Base-by-base conservation (phyloP, 2,888 invertebrate genomes). In the Marasmarcha lunaedactyla region DNA sequence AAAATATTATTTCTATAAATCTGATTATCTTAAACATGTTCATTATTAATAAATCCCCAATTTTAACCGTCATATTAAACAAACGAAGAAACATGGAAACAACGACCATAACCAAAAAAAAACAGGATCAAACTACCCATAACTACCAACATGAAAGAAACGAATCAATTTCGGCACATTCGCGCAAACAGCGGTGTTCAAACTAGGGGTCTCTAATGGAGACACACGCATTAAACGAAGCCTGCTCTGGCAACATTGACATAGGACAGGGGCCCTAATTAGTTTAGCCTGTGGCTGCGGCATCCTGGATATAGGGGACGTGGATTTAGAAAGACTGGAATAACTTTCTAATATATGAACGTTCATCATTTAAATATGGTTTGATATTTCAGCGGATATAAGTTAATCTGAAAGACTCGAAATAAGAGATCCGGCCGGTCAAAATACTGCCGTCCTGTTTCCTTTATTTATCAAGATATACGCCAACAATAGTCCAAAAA, bases 91-190 rank as follows among this genome's bases (percentile, higher is more conserved):
- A n/a, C n/a, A n/a, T n/a, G n/a, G n/a, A n/a, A n/a, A n/a, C n/a
- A n/a, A 11, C 9, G 6, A 30, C 2, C 30, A 30, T 9, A 30
- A 11, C 11, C 30, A 30, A 11, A 4, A 30, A 30, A 30, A 30
- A 7, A 30, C 30, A 30, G 10, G 3, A 30, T 10, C 11, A 20
- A 20, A 30, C 30, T 30, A 30, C 9, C 30, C 40, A 51, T 48
- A 48, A 59, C 57, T 52, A 51, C 47, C 48, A 51, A 62, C 53
- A 57, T 55, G 61, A 61, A 61, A 63, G 54, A 59, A 69, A 76
- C 76, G 71, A 79, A 79, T 81, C 77, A 78, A 83, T 78, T 83
- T 81, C 73, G 61, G 76, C 77, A 71, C 76, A 71, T 76, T 72
- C 70, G 71, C 65, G 64, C 53, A 56, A 68, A 61, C 64, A 63